Conservation (phyloP, 2,797 vertebrate genomes). For the Diceros bicornis region DNA sequence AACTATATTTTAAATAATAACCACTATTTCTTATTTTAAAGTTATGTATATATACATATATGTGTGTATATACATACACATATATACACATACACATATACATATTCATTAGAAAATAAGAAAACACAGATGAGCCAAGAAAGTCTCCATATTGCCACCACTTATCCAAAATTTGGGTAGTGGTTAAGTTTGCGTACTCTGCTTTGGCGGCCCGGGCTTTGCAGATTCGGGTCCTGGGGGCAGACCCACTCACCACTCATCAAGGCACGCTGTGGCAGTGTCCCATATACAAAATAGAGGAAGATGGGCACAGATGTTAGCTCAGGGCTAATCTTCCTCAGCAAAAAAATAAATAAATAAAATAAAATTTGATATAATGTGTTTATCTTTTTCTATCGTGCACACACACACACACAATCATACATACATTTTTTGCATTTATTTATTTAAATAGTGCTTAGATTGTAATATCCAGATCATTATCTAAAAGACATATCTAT, state of each 20-base stretch:
- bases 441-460: not conserved
- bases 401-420: not conserved
- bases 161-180: not conserved
- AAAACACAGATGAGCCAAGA: not conserved
- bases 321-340: too few species aligned
- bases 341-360: not conserved
- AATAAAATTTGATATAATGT: constrained; percentile 1
- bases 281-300: too few species aligned
- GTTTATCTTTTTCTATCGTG: constrained; percentile 19
- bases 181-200: too few species aligned
- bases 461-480: not conserved
- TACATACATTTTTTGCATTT: not conserved
- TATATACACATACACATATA: not conserved
- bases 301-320: too few species aligned
- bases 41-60: not conserved
- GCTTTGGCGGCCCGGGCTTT: too few species aligned
- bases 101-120: not conserved
- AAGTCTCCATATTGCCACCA: not conserved
- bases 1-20: constrained; percentile 9
- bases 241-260: too few species aligned
- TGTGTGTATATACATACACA: not conserved
- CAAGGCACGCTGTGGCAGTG: too few species aligned
- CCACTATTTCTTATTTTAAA: not conserved
- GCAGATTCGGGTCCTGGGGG: too few species aligned
- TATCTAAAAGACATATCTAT: not conserved